Conservation (phyloP, 2,113 vertebrate genomes). For the Apodemus sylvaticus region DNA sequence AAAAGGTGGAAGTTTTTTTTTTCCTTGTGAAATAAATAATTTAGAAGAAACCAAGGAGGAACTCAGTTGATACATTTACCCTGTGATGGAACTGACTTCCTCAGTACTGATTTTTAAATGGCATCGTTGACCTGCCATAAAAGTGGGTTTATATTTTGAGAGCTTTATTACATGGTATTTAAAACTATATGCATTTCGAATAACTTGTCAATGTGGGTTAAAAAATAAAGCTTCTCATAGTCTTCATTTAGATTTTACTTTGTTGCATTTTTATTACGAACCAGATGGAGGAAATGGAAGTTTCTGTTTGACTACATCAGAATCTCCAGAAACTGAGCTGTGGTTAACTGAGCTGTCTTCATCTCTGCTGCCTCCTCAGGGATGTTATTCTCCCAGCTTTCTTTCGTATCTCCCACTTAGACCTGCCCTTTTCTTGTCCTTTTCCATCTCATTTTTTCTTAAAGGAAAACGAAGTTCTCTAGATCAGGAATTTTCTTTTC, state of each 20-base stretch:
- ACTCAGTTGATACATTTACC: conserved; percentile 45
- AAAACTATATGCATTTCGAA: background rate
- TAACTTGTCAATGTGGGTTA: background rate
- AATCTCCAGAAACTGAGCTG: background rate
- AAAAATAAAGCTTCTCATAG: background rate
- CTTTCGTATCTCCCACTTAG: background rate
- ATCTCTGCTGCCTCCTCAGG: background rate
- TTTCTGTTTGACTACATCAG: background rate
- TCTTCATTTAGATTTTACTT: conserved; percentile 28
- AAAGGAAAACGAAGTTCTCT: background rate
- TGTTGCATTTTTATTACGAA: background rate
- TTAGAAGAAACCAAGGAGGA: background rate
- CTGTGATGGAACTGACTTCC: conserved; percentile 49
- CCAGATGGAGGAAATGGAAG: background rate
- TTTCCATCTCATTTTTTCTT: background rate
- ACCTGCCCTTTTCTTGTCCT: background rate
- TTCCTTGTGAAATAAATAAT: conserved; percentile 28
- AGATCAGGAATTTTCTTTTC: background rate
- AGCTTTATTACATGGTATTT: background rate
- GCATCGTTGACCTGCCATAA: background rate
- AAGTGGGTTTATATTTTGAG: background rate
- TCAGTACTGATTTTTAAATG: conserved; percentile 13
- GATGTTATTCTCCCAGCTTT: background rate
- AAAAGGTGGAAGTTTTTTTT: background rate
- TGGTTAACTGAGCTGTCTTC: background rate